Conservation (phyloP, 2,113 vertebrate genomes). For the Anseranas semipalmata region DNA sequence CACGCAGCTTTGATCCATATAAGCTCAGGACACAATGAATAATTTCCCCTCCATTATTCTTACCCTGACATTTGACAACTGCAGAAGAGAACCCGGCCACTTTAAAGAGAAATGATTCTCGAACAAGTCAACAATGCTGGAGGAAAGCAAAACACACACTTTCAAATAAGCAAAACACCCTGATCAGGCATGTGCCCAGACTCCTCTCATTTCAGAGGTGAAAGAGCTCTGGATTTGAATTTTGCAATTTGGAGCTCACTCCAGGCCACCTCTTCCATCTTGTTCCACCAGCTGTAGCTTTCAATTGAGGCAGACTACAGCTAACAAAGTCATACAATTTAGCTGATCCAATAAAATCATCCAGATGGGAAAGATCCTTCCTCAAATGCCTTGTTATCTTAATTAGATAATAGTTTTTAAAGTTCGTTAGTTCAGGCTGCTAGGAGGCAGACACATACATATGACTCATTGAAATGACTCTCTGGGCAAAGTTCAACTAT, state of each 20-base stretch:
- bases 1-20: not conserved
- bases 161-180: not conserved
- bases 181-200: not conserved
- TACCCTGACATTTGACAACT: not conserved
- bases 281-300: not conserved
- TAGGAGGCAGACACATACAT: slow-evolving; percentile 6
- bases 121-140: not conserved
- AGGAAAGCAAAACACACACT: not conserved
- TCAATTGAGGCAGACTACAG: not conserved
- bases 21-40: not conserved
- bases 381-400: slow-evolving; percentile 45
- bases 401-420: slow-evolving; percentile 31
- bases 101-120: not conserved
- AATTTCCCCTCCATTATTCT: not conserved
- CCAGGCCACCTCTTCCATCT: not conserved
- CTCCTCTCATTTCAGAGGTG: not conserved
- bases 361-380: slow-evolving; percentile 28
- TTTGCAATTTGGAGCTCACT: not conserved
- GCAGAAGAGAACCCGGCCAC: not conserved
- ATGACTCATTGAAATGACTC: not conserved
- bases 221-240: not conserved
- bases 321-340: slow-evolving; percentile 2
- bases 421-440: not conserved
- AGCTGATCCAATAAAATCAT: slow-evolving; percentile 32
- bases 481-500: not conserved